Evolutionary conservation across 2,888 invertebrate species (phyloP).

Genomic region (Dryobota labecula): DNA sequence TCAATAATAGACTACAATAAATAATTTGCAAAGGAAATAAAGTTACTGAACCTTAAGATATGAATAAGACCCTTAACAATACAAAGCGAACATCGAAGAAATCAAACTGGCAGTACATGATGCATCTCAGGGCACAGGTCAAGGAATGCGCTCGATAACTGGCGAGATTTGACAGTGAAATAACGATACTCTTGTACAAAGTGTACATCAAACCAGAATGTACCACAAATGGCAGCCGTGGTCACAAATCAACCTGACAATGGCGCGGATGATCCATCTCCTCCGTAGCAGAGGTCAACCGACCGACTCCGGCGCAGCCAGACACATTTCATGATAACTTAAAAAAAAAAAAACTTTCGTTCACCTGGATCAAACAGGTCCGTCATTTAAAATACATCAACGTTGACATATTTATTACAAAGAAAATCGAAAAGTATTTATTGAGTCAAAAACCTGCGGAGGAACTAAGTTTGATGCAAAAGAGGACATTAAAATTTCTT

Average conservation of each 20-base stretch:
- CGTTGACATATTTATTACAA: conserved; percentile 64
- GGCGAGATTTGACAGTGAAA: conserved; percentile 86
- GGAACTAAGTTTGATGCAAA: conserved; percentile 65
- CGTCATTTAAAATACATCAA: conserved; percentile 67
- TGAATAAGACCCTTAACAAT: conserved; percentile 48
- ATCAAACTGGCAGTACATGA: conserved; percentile 76
- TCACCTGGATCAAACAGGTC: conserved; percentile 69
- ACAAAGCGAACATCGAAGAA: conserved; percentile 67
- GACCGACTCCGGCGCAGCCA: conserved; percentile 57
- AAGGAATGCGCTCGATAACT: conserved; percentile 83
- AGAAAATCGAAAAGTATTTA: conserved; percentile 53
- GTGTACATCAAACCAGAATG: conserved; percentile 71
- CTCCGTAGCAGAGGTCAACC: conserved; percentile 78
- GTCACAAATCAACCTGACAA: conserved; percentile 80
- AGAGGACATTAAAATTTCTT: conserved; percentile 67
- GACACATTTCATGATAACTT: conserved; percentile 66
- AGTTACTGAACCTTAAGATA: conserved; percentile 51
- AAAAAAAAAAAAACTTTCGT: conserved; percentile 64
- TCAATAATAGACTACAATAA: conserved; percentile 11
- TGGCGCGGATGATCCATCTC: conserved; percentile 81
- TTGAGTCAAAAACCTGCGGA: conserved; percentile 52
- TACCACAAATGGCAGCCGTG: conserved; percentile 72
- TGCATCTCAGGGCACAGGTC: conserved; percentile 81
- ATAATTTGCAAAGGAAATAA: conserved; percentile 49
- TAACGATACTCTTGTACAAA: conserved; percentile 75